Base-by-base conservation (phyloP, 2,113 vertebrate genomes). In the Merops nubicus region DNA sequence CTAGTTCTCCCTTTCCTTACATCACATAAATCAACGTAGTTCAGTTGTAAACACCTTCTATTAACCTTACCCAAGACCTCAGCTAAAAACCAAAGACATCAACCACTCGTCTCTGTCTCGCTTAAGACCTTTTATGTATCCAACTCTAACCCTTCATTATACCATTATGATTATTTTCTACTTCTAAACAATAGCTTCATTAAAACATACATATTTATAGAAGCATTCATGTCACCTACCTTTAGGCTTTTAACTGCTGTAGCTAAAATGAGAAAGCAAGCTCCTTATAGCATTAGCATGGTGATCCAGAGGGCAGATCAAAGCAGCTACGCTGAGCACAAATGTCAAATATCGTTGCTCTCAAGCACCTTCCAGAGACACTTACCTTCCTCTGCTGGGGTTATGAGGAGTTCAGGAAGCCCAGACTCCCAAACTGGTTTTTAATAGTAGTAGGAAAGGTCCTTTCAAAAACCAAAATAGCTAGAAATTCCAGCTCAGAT, bases 181-280 rank as follows among this genome's bases (percentile, higher is more conserved):
- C 83, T 81, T 86, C 89, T 59, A 91, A 94, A 91, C 57, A 90
- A 95, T 74, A 51, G 28, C 45, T 92, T 86, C 79, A 96, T 84
- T 95, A 77, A 95, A 96, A 92, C 45, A 74, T 50, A 80, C 63
- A 51, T 60, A 82, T 93, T 95, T 93, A 96, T 80, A 91, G 83
- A 88, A 86, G 59, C 79, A 84, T 88, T 82, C 38, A 33, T 89
- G 92, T 70, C 83, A 95, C 92, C 72, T 81, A 91, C 91, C 83
- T 96, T 91, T 47, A 91, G 80, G 89, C 64, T 47, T 86, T 81
- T 38, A 86, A 86, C 75, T 84, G 63, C 88, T 63, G 95, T 53
- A 91, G 86, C 85, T 95, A 93, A 91, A 93, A 88, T 42, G 31
- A 92, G 76, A 96, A 84, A 80, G 85, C 76, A 95, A 96, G 91